These are phyloP conservation scores for Drosophila prosaltans DNA, from an alignment of 1,140 invertebrate genomes.

Conservation along the genomic window DNA sequence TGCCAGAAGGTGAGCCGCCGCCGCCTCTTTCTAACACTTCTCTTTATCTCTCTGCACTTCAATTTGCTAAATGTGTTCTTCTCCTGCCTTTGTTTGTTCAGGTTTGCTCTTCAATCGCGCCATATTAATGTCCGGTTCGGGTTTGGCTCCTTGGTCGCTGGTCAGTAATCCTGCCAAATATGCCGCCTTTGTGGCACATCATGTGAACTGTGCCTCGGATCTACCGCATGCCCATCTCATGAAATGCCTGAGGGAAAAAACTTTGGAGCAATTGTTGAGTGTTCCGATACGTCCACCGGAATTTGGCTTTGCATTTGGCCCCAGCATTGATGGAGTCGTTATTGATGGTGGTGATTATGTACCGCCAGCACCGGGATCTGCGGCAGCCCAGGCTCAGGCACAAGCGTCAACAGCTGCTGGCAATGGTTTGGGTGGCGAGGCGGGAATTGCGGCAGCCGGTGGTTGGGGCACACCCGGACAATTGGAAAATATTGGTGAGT, in stretches of 20 bases:
- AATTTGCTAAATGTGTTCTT: background rate
- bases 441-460: slow-evolving; percentile 78
- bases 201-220: slow-evolving; percentile 93
- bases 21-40: background rate
- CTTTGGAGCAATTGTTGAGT: slow-evolving; percentile 89
- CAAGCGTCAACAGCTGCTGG: slow-evolving; percentile 72
- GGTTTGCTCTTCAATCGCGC: slow-evolving; percentile 96
- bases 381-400: slow-evolving; percentile 71
- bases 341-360: slow-evolving; percentile 81
- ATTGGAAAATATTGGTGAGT: slow-evolving; percentile 77
- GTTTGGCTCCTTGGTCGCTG: slow-evolving; percentile 95
- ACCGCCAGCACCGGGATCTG: slow-evolving; percentile 68
- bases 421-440: slow-evolving; percentile 69
- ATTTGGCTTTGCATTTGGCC: slow-evolving; percentile 94
- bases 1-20: slow-evolving; percentile 91
- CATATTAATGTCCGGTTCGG: slow-evolving; percentile 97
- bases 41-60: background rate
- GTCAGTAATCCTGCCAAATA: slow-evolving; percentile 94
- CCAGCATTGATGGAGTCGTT: slow-evolving; percentile 95
- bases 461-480: slow-evolving; percentile 81
- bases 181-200: slow-evolving; percentile 92
- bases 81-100: slow-evolving; percentile 82
- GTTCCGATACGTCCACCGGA: slow-evolving; percentile 91
- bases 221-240: slow-evolving; percentile 89
- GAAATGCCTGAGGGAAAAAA: slow-evolving; percentile 92